Base-by-base conservation (phyloP, 2,797 vertebrate species). In the Bradypus variegatus region DNA sequence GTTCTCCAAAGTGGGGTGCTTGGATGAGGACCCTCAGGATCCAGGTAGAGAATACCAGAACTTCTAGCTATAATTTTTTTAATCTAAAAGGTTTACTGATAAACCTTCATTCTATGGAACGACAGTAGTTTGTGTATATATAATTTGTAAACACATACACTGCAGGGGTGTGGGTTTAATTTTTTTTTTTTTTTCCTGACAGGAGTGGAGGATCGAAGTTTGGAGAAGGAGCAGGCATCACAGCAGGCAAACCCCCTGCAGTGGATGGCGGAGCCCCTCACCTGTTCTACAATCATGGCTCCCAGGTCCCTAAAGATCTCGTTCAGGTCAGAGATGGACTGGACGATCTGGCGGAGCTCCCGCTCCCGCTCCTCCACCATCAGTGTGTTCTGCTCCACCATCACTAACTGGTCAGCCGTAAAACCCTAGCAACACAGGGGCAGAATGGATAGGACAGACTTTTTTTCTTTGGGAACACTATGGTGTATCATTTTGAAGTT, bases 271-370 rank as follows among this genome's bases (percentile, higher is more conserved):
- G 7, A 29, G 41, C 5, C 14, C 41, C 36, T 8, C 91, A 98
- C 98, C 98, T 98, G 98, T 88, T 98, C 98, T 58, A 98, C 97
- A 64, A 98, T 97, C 98, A 99, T 99, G 41, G 98, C 97, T 73
- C 98, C 99, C 94, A 99, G 97, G 94, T 99, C 99, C 93, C 99
- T 96, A 95, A 99, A 99, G 96, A 99, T 98, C 92, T 99, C 99
- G 82, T 99, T 99, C 92, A 99, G 98, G 97, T 99, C 99, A 0
- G 98, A 98, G 96, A 99, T 99, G 78, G 99, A 99, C 96, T 99
- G 99, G 29, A 99, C 98, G 36, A 99, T 98, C 94, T 99, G 98
- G 41, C 98, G 97, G 86, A 99, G 99, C 97, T 99, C 99, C 70
- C 98, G 94, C 95, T 99, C 99, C 58, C 99, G 95, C 94, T 99